Base-by-base conservation (phyloP, 92 coral and sea anemone species). In the Paragorgia papillata region DNA sequence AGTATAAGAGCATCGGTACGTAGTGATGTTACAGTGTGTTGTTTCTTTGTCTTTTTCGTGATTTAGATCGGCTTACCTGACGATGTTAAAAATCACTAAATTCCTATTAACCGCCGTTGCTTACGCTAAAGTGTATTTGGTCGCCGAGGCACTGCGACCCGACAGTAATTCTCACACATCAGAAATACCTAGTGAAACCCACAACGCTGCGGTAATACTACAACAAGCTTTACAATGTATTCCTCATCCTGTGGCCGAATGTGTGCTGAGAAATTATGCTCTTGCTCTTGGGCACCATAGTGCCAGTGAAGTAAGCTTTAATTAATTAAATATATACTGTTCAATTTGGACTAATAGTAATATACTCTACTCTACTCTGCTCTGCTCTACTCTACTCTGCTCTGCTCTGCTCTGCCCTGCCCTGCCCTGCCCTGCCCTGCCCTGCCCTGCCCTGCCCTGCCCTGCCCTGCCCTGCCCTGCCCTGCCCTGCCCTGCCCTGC, bases 161-260 rank as follows among this genome's bases (percentile, higher is more conserved):
- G 77, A 89, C 2, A 88, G 84, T 46, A 88, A 89, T 10, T 69
- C 96, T 9, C 74, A 85, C 18, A 75, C 74, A 43, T 31, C 83
- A 10, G 87, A 92, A 46, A 80, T 94, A 62, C 75, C 98, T 1
- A 91, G 89, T 57, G 88, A 89, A 82, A 88, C 89, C 20, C 98
- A 94, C 69, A 91, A 80, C 85, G 98, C 98, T 9, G 98, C 97
- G 7, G 95, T 94, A 0, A 83, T 91, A 9, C 81, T 94, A 34
- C 98, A 91, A 84, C 97, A 91, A 57, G 98, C 98, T 1, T 75
- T 94, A 59, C 88, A 88, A 80, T 89, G 87, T 73, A 94, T 94
- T 74, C 98, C 98, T 0, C 92, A 89, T 80, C 97, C 90, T 9
- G 89, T 82, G 40, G 82, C 92, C 8, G 98, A 94, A 55, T 94